Evolutionary conservation across 2,797 vertebrate genomes (phyloP).

Genomic region (Semaprochilodus insignis): DNA sequence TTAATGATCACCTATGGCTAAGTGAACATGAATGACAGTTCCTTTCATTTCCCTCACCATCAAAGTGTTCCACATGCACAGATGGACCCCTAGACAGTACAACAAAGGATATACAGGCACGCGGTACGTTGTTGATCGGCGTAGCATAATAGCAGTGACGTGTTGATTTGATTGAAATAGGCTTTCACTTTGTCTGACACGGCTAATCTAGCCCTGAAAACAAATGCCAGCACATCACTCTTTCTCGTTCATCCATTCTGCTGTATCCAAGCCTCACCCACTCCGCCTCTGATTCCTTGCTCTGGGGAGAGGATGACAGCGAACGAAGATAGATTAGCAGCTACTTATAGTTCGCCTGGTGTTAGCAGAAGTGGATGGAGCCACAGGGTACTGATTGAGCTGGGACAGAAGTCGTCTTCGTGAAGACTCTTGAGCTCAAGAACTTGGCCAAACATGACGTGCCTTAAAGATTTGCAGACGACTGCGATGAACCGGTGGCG

Average conservation of each 20-base stretch:
- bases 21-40: neutral
- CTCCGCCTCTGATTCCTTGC: neutral
- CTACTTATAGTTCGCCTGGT: constrained; percentile 13
- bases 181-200: constrained; percentile 5
- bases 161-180: neutral
- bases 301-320: neutral
- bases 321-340: constrained; percentile 20
- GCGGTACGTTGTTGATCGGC: no score
- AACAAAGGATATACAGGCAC: neutral
- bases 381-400: constrained; percentile 20
- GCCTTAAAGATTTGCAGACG: neutral
- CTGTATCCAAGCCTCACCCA: neutral
- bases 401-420: constrained; percentile 34
- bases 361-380: constrained; percentile 35
- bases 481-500: neutral
- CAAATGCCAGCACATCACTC: constrained; percentile 16
- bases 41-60: neutral
- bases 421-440: constrained; percentile 6
- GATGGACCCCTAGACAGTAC: neutral
- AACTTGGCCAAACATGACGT: neutral
- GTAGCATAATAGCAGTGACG: neutral
- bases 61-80: neutral
- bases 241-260: constrained; percentile 7
- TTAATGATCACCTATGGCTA: constrained; percentile 25
- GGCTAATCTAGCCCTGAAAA: neutral